phyloP scores from a whole-genome alignment of 2,113 vertebrate genomes.

The Nesoenas mayeri region DNA sequence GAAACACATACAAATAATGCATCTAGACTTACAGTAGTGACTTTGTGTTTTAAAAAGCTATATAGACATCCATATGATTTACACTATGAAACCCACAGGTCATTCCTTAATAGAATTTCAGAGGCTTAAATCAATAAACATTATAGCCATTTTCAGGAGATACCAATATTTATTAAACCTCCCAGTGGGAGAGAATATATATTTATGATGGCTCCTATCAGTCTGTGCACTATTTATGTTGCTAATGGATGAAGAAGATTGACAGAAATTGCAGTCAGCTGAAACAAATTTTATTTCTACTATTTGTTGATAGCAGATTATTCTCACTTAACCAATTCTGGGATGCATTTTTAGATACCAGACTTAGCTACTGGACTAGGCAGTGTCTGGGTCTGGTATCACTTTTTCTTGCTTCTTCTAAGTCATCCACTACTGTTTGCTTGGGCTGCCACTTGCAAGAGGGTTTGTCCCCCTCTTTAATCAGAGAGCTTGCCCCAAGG shows the following conservation, averaged over 20 bases:
- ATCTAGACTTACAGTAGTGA: neutral
- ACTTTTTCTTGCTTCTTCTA: neutral
- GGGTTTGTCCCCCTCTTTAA: neutral
- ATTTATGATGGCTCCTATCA: constrained; percentile 36
- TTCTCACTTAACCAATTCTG: neutral
- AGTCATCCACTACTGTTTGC: neutral
- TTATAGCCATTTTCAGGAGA: constrained; percentile 53
- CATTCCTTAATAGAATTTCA: constrained; percentile 45
- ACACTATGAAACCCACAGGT: constrained; percentile 17
- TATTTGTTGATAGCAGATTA: neutral
- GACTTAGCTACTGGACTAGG: neutral
- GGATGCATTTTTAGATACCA: neutral
- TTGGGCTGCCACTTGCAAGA: neutral
- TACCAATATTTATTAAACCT: constrained; percentile 43
- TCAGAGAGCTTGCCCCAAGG: neutral
- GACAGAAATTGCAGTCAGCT: neutral
- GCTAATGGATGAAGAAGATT: neutral
- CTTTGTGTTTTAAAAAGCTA: neutral
- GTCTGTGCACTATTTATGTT: neutral
- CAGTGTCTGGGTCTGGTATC: neutral
- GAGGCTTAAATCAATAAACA: constrained; percentile 73
- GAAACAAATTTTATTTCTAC: neutral
- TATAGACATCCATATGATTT: neutral
- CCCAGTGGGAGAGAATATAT: neutral
- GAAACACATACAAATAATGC: neutral